Percentiles rank a stretch among this genome's conserved stretches.
Evolutionary conservation across 2,888 invertebrate genomes (phyloP).

Genomic region (Frankliniella intonsa): DNA sequence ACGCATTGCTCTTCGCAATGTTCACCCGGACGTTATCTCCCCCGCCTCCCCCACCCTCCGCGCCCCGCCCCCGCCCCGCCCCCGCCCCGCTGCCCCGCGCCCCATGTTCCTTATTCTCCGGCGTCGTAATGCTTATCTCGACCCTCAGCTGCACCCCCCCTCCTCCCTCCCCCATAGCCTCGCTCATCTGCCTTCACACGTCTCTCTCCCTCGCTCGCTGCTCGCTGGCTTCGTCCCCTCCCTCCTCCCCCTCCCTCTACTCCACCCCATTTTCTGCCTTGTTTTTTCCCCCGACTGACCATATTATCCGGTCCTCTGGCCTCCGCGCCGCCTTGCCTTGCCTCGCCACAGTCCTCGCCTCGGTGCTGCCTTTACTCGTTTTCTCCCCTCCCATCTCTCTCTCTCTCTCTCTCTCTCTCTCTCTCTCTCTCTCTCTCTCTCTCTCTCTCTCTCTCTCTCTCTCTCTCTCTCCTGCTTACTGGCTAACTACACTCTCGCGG

Average conservation of each 20-base stretch:
- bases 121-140: background rate
- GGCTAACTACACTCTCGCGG: too few relatives aligned
- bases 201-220: background rate
- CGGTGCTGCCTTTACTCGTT: background rate
- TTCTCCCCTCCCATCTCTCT: background rate
- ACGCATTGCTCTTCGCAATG: background rate
- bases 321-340: background rate
- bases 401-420: background rate
- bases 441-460: background rate
- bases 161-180: background rate
- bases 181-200: conserved; percentile 17
- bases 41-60: background rate
- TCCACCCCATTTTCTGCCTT: background rate
- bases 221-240: background rate
- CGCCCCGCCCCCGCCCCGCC: background rate
- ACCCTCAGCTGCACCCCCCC: conserved; percentile 4
- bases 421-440: background rate
- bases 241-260: background rate
- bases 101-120: background rate
- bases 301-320: background rate
- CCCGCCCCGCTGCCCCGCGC: background rate
- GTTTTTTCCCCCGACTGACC: background rate
- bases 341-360: background rate
- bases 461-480: too few relatives aligned
- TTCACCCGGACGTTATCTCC: background rate